Base-by-base conservation (phyloP, 2,113 vertebrate species). In the Thamnophis sirtalis region DNA sequence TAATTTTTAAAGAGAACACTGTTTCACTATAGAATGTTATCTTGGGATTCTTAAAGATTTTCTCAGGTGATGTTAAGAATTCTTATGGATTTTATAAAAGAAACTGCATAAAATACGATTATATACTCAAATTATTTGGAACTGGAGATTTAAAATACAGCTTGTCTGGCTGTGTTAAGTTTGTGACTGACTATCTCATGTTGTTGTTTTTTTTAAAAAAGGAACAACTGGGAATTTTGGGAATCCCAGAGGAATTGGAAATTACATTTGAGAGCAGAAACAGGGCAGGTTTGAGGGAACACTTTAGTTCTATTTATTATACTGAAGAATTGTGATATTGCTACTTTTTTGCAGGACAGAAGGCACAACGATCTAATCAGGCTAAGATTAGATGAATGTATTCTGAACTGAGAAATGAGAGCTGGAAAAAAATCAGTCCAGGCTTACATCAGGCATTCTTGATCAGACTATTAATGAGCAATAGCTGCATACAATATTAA, bases 401-500 rank as follows among this genome's bases (percentile, higher is more conserved):
- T 92, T 17, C 68, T 24, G 56, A 91, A 58, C 13, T 38, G 55
- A 84, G 54, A n/a, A 56, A 89, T 84, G 87, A 56, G 28, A 84
- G 28, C 28, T 89, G 48, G 73, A 49, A 11, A 86, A 63, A 63
- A 89, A 86, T 89, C 43, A 85, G n/a, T 38, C 43, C 55, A 89
- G 55, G 63, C 28, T 89, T 51, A 50, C 21, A 60, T 50, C 87
- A 53, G 1, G 58, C 56, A 24, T 1, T 86, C 92, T 91, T 92
- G 91, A 94, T 92, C 86, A 94, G 96, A 95, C 94, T 95, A 87
- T 96, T 96, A 94, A 95, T 93, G 95, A 97, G 96, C 95, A 96
- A 95, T 96, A 95, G 92, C 95, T 95, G 93, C 92, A 93, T 95
- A 94, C 94, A 95, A 94, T 95, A 95, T 96, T 95, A 88, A 93